Conservation (phyloP, 1,140 invertebrate species). For the Ceratosolen fusciceps region DNA sequence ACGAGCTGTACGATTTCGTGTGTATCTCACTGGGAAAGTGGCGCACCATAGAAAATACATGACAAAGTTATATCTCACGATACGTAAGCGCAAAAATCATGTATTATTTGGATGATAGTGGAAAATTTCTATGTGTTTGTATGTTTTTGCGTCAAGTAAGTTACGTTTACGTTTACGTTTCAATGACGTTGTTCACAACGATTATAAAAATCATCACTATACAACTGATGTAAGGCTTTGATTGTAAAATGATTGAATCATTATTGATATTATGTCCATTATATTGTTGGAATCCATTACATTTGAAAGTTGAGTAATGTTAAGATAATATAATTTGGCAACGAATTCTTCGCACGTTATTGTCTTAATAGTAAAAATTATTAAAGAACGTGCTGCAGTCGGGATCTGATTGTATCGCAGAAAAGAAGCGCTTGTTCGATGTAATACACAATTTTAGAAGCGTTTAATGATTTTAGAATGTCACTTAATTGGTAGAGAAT, state of each 20-base stretch:
- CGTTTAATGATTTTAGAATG: background rate
- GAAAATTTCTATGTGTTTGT: no score
- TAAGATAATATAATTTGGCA: background rate
- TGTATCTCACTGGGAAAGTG: constrained; percentile 35
- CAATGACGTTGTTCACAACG: constrained; percentile 1
- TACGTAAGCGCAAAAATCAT: constrained; percentile 25
- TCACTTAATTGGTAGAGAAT: background rate
- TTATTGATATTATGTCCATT: background rate
- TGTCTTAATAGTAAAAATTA: background rate
- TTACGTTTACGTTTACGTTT: no score
- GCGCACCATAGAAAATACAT: constrained; percentile 33
- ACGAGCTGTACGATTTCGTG: constrained; percentile 27
- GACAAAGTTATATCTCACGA: constrained; percentile 32
- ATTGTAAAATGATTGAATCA: background rate
- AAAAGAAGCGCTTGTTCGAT: background rate
- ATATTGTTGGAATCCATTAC: background rate
- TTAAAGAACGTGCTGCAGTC: background rate
- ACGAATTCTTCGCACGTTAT: background rate
- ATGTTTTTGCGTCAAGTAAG: no score
- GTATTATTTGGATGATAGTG: no score
- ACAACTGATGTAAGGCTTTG: no score
- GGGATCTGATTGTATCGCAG: background rate
- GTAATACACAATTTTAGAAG: background rate
- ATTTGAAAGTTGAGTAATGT: background rate
- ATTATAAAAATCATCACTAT: constrained; percentile 9